Evolutionary conservation across 2,113 vertebrate species (phyloP).

Genomic region (Anas platyrhynchos): DNA sequence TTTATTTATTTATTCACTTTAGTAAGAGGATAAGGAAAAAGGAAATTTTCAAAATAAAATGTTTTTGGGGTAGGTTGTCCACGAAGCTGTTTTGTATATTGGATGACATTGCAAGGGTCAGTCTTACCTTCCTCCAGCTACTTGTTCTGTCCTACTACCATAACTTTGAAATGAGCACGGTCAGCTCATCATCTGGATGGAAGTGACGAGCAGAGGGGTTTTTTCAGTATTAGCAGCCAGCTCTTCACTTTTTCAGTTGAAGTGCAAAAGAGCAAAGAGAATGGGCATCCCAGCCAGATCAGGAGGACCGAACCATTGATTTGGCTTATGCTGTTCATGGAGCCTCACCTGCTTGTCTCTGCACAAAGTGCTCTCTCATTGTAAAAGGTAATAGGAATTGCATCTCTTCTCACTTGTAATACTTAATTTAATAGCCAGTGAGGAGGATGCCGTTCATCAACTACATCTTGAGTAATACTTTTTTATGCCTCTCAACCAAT

Average conservation of each 20-base stretch:
- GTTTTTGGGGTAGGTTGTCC: not conserved
- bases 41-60: not conserved
- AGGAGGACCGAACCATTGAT: rapidly evolving
- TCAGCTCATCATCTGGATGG: not conserved
- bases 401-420: not conserved
- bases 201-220: not conserved
- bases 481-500: not conserved
- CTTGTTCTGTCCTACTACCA: not conserved
- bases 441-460: not conserved
- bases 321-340: not conserved
- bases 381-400: not conserved
- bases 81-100: not conserved
- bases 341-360: not conserved
- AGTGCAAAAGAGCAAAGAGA: not conserved
- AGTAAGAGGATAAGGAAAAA: not conserved
- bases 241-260: not conserved
- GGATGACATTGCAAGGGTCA: not conserved
- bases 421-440: not conserved
- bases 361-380: rapidly evolving
- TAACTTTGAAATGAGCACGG: not conserved
- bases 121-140: not conserved
- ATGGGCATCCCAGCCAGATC: not conserved
- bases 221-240: not conserved
- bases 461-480: not conserved
- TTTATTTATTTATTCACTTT: not conserved